A percentile compares a stretch with the other conserved stretches of the same genome.
Evolutionary conservation across 2,113 vertebrate genomes (phyloP).

Genomic region (Campylomormyrus numenius): DNA sequence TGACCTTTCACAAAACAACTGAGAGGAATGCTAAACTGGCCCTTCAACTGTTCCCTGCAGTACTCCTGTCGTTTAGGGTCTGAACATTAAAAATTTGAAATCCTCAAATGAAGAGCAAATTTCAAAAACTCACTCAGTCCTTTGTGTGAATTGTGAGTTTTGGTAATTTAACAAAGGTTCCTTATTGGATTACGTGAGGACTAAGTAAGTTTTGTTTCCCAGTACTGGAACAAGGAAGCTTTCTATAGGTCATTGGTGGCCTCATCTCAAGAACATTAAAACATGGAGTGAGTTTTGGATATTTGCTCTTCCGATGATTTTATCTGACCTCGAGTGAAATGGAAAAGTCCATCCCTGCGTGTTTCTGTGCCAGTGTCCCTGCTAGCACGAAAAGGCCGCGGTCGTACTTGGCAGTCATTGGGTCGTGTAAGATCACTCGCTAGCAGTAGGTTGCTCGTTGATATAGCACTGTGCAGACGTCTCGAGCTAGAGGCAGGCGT

Average conservation of each 20-base stretch:
- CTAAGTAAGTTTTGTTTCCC: not conserved
- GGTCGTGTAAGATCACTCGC: not conserved
- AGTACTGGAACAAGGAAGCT: not conserved
- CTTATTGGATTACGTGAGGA: not conserved
- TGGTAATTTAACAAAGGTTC: not conserved
- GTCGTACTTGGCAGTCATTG: not conserved
- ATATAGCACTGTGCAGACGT: not conserved
- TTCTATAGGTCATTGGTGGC: not conserved
- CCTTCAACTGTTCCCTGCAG: not conserved
- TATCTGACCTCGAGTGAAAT: not conserved
- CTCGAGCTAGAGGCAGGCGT: not conserved
- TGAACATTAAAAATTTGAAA: not conserved
- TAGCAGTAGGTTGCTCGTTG: not conserved
- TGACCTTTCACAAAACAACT: not conserved
- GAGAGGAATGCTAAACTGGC: not conserved
- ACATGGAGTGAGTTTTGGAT: not conserved
- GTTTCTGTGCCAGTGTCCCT: not conserved
- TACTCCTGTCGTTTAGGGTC: not conserved
- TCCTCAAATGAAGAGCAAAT: not conserved
- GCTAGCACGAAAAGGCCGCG: not conserved
- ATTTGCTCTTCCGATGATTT: not conserved
- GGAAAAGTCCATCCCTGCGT: not conserved
- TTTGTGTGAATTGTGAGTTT: not conserved
- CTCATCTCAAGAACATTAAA: not conserved
- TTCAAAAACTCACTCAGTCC: not conserved